Evolutionary conservation across 2,797 vertebrate genomes (phyloP).

Genomic region (Merluccius polli): DNA sequence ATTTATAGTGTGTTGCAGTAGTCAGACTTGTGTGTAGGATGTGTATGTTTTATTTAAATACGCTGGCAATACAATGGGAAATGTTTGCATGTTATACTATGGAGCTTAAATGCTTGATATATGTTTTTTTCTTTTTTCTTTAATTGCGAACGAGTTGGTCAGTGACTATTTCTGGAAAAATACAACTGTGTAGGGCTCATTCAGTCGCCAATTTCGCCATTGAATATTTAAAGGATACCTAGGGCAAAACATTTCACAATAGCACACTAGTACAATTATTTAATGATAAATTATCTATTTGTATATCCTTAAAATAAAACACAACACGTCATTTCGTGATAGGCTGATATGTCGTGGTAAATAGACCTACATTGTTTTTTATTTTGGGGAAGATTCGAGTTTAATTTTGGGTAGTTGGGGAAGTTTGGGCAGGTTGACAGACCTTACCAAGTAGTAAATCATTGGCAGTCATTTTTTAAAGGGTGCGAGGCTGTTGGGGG

Average conservation of each 20-base stretch:
- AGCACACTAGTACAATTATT: neutral
- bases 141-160: neutral
- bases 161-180: neutral
- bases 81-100: neutral
- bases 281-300: neutral
- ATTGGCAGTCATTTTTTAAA: slow-evolving; percentile 98
- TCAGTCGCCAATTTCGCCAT: neutral
- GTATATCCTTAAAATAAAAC: neutral
- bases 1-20: slow-evolving; percentile 40
- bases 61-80: neutral
- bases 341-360: neutral
- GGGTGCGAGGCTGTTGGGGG: slow-evolving; percentile 92
- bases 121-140: neutral
- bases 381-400: slow-evolving; percentile 48
- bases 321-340: neutral
- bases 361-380: slow-evolving; percentile 16
- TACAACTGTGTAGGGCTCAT: neutral
- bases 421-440: slow-evolving; percentile 70
- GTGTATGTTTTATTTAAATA: neutral
- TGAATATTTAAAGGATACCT: neutral
- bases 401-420: slow-evolving; percentile 52
- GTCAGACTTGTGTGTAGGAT: slow-evolving; percentile 20
- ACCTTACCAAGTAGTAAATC: slow-evolving; percentile 88
- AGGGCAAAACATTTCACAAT: neutral
- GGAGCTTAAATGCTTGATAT: neutral